Evolutionary conservation across 2,797 vertebrate species (phyloP).

Genomic region (Salmo trutta): DNA sequence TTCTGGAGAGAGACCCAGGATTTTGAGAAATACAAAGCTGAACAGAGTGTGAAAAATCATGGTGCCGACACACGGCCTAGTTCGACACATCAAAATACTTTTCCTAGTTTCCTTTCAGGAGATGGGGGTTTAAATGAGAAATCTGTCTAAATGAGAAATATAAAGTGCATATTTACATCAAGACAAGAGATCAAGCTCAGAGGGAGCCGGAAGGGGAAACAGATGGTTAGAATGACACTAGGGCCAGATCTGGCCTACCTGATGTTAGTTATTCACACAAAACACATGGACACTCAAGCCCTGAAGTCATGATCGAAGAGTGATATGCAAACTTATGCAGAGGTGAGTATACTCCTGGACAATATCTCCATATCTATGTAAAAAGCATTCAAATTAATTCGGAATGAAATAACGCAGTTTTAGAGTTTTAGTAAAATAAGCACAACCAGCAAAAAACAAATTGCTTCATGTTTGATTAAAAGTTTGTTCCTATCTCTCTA

Average conservation of each 20-base stretch:
- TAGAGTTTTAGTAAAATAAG: constrained; percentile 52
- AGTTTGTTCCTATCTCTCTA: constrained; percentile 52
- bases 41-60: constrained; percentile 6
- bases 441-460: constrained; percentile 55
- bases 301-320: constrained; percentile 65
- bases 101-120: constrained; percentile 19
- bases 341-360: constrained; percentile 76
- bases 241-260: constrained; percentile 18
- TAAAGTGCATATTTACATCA: constrained; percentile 72
- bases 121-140: constrained; percentile 17
- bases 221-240: constrained; percentile 30
- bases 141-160: constrained; percentile 52
- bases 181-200: constrained; percentile 60
- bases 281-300: constrained; percentile 62
- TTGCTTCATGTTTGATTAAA: constrained; percentile 57
- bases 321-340: constrained; percentile 76
- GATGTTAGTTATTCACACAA: constrained; percentile 45
- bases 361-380: constrained; percentile 60
- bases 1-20: constrained; percentile 31
- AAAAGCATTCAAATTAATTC: constrained; percentile 32
- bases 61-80: not conserved
- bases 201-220: constrained; percentile 45
- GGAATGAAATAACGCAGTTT: constrained; percentile 15
- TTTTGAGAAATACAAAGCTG: constrained; percentile 17
- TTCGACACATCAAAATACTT: constrained; percentile 12